Percentiles rank a stretch among this genome's conserved stretches.
phyloP scores from a whole-genome alignment of 2,797 vertebrate species.

The Tragelaphus oryx region DNA sequence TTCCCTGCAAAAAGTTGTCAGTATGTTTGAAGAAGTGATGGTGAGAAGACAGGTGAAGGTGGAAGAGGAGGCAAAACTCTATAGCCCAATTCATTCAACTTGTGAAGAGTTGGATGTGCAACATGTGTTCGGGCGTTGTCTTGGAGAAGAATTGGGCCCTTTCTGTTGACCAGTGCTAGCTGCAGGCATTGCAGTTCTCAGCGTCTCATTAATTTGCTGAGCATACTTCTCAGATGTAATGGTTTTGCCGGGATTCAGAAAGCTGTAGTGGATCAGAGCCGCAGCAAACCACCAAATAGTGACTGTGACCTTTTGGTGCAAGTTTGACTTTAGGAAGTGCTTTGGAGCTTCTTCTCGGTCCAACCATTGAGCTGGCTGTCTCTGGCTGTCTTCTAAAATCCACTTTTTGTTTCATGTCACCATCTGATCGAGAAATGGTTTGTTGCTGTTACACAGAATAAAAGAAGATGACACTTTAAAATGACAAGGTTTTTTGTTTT shows the following conservation, averaged over 20 bases:
- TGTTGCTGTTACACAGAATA: background rate
- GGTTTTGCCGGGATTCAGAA: background rate
- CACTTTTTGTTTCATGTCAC: background rate
- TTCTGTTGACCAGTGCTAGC: background rate
- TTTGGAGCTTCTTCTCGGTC: background rate
- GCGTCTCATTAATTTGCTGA: background rate
- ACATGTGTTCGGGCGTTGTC: fast-evolving
- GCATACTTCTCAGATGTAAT: background rate
- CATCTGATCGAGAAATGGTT: background rate
- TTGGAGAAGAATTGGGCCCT: background rate
- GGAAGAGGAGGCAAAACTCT: background rate
- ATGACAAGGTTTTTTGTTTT: background rate
- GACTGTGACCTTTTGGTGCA: background rate
- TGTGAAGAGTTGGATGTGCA: background rate
- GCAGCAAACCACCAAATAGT: background rate
- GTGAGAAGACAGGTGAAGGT: background rate
- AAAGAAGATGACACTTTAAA: background rate
- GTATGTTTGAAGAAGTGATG: background rate
- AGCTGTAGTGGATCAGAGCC: background rate
- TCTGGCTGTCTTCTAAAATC: background rate
- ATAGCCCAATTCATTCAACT: background rate
- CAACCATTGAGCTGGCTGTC: background rate
- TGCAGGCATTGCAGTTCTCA: background rate
- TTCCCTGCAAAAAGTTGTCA: background rate
- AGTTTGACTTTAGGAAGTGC: background rate